Base-by-base conservation (phyloP, 2,888 invertebrate genomes). In the Lysandra coridon region DNA sequence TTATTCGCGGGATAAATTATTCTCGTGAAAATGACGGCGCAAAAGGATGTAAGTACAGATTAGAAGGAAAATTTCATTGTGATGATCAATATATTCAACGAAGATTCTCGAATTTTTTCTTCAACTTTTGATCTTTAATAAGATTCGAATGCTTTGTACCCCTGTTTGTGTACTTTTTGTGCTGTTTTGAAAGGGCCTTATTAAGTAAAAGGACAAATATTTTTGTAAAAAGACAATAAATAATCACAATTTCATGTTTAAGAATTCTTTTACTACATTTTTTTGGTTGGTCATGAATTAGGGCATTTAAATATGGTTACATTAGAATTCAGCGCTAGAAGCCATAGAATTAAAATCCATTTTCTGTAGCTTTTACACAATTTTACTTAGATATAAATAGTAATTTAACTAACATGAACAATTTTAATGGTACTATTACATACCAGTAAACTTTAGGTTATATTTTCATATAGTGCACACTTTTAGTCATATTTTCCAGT, bases 401-500 rank as follows among this genome's bases (percentile, higher is more conserved):
- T 2, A 62, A 62, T 62, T 17, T 62, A 62, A n/a, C 60, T 7
- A 23, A 62, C 2, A 2, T n/a, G 1, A 62, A 62, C 57, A 17
- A 57, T 4, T 57, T 17, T 5, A 57, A 57, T 5, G 17, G 4
- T 17, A 17, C 5, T 17, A 17, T 57, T 3, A n/a, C 6, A 30
- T 17, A 37, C 14, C 69, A 33, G 33, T 33, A 37, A 69, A 69
- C 69, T 69, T 33, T 17, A 33, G 30, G 33, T 37, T 69, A 12
- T 69, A 30, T 33, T 4, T 69, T 69, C 30, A 69, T 69, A 2
- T 62, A 69, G 30, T 33, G 17, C 17, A 69, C 33, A 69, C 4
- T 69, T 69, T 64, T 17, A 5, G 69, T 37, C 33, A 78, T 57
- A 79, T 80, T 69, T 78, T 80, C 69, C 73, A 81, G 80, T 81